Evolutionary conservation across 1,140 invertebrate species (phyloP).

Genomic region (Hylaeus anthracinus): DNA sequence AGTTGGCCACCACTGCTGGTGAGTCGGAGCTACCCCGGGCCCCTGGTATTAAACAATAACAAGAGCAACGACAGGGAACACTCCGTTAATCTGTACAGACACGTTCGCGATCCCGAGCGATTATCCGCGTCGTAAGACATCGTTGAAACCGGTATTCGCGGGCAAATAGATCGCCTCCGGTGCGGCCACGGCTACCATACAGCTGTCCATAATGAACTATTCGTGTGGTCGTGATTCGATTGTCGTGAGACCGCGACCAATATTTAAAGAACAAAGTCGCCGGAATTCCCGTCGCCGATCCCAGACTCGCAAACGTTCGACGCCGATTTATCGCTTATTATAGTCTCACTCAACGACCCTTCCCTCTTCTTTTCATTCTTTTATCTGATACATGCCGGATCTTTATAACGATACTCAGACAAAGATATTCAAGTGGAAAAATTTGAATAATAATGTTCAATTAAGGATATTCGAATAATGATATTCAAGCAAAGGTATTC

Average conservation of each 20-base stretch:
- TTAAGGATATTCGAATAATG: no score
- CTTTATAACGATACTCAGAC: no score
- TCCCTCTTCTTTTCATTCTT: no score
- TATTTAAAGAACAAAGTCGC: constrained; percentile 57
- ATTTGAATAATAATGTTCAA: no score
- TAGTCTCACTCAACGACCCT: neutral
- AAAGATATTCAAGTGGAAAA: no score
- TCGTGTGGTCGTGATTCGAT: constrained; percentile 49
- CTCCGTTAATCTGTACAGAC: constrained; percentile 58
- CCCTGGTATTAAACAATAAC: constrained; percentile 55
- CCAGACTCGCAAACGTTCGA: no score
- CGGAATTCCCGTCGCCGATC: constrained; percentile 43
- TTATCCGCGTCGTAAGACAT: constrained; percentile 53
- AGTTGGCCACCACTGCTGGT: neutral
- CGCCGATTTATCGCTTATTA: constrained; percentile 32
- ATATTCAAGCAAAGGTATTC: no score
- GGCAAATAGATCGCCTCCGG: constrained; percentile 49
- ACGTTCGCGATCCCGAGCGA: constrained; percentile 56
- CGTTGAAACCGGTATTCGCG: constrained; percentile 39
- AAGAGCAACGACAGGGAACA: constrained; percentile 44
- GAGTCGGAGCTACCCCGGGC: neutral
- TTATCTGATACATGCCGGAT: no score
- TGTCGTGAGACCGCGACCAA: constrained; percentile 55
- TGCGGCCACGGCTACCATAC: constrained; percentile 30
- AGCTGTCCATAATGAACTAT: constrained; percentile 56